phyloP scores from a whole-genome alignment of 2,888 invertebrate genomes.

The Drosophila testacea region DNA sequence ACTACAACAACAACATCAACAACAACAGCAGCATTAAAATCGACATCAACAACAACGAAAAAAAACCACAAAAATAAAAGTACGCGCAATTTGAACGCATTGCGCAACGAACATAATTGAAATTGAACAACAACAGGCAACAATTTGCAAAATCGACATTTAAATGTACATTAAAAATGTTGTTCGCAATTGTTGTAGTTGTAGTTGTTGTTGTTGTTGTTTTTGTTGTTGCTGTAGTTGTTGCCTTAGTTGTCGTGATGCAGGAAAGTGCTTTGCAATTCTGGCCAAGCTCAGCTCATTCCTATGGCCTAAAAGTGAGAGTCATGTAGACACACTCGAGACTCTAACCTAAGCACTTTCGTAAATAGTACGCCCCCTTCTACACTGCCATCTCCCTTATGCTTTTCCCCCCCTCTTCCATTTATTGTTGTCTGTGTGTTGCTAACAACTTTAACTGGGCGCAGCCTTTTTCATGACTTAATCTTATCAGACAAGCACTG shows the following conservation, averaged over 20 bases:
- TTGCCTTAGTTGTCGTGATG: constrained; percentile 37
- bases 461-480: constrained; percentile 76
- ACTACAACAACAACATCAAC: constrained; percentile 22
- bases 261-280: constrained; percentile 61
- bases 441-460: constrained; percentile 67
- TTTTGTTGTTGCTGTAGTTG: constrained; percentile 5
- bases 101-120: constrained; percentile 75
- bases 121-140: constrained; percentile 63
- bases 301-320: constrained; percentile 67
- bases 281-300: constrained; percentile 36
- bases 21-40: constrained; percentile 9
- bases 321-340: constrained; percentile 79
- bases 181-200: constrained; percentile 32
- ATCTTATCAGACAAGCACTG: constrained; percentile 79
- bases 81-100: constrained; percentile 77
- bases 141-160: constrained; percentile 79
- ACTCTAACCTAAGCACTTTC: constrained; percentile 71
- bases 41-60: constrained; percentile 22
- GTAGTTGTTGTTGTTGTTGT: constrained; percentile 20
- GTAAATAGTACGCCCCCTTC: constrained; percentile 45
- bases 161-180: constrained; percentile 72
- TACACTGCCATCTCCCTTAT: constrained; percentile 4
- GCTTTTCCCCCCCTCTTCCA: neutral
- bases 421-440: constrained; percentile 20
- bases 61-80: constrained; percentile 36